Base-by-base conservation (phyloP, 1,140 invertebrate genomes). In the Penaeus indicus region DNA sequence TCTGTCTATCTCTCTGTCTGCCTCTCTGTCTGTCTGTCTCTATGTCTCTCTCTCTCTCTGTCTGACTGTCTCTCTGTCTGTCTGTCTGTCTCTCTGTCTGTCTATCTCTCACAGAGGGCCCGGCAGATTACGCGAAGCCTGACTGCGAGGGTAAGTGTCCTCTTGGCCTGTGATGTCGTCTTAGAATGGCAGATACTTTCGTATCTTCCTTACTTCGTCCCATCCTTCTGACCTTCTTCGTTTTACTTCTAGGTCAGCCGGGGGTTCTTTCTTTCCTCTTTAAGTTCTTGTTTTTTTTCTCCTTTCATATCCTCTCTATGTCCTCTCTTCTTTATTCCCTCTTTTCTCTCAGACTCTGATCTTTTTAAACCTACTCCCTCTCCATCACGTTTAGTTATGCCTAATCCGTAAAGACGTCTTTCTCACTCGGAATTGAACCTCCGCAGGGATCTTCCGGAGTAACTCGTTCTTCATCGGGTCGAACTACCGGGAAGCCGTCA, bases 71-170 rank as follows among this genome's bases (percentile, higher is more conserved):
- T n/a, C n/a, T n/a, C n/a, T n/a, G n/a, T n/a, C n/a, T n/a, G n/a
- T n/a, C n/a, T n/a, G n/a, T n/a, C n/a, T n/a, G 96, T 93, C 95
- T 99, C 8, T 95, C 94, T 47, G 95, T 98, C 0, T 97, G 97
- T 91, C 97, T 99, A 91, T 98, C 99, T 95, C 98, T 99, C 92
- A 97, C 98, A 0, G 97, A 99, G 93, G 97, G 97, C 75, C 94
- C 95, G 0, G 97, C 96, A 0, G 93, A 95, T 0, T 98, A 98
- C 92, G 94, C 95, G 32, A 94, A 95, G n/a, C 95, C 96, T 22
- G 96, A 97, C 90, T 96, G 95, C 92, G 95, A 96, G 93, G 96
- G 96, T 93, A 16, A 75, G 27, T 22, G 19, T 72, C 38, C 25
- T 18, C 7, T 21, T 3, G 21, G 7, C 13, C 27, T 69, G 67